Percentiles rank a stretch among this genome's conserved stretches.
Evolutionary conservation across 2,113 vertebrate genomes (phyloP).

Genomic region (Cyprinus carpio): DNA sequence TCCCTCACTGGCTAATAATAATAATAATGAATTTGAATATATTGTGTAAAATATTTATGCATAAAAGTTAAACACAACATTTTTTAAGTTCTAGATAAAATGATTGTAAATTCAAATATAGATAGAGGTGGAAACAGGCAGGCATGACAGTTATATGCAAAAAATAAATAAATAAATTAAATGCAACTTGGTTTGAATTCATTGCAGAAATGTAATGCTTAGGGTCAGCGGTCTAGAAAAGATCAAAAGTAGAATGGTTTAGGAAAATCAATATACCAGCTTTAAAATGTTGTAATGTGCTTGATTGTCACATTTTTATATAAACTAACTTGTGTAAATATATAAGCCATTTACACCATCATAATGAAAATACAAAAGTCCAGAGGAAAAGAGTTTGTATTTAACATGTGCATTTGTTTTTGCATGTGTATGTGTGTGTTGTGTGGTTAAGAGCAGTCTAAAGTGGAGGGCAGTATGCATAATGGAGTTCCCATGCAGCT

Average conservation of each 20-base stretch:
- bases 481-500: constrained; percentile 70
- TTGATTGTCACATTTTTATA: neutral
- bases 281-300: too few relatives aligned
- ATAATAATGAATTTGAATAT: neutral
- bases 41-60: neutral
- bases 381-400: neutral
- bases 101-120: neutral
- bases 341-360: neutral
- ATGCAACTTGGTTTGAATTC: too few relatives aligned
- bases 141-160: neutral
- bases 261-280: too few relatives aligned
- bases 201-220: too few relatives aligned
- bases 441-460: constrained; percentile 51
- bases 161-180: neutral
- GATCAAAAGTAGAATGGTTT: too few relatives aligned
- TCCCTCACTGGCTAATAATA: neutral
- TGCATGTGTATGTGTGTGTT: constrained; percentile 35
- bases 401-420: constrained; percentile 23
- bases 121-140: neutral
- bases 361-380: neutral
- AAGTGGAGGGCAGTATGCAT: constrained; percentile 67
- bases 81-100: neutral
- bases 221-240: too few relatives aligned
- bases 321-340: neutral
- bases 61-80: neutral